These are phyloP conservation scores for Indicator indicator DNA, from an alignment of 2,113 vertebrate species.

Conservation along the genomic window DNA sequence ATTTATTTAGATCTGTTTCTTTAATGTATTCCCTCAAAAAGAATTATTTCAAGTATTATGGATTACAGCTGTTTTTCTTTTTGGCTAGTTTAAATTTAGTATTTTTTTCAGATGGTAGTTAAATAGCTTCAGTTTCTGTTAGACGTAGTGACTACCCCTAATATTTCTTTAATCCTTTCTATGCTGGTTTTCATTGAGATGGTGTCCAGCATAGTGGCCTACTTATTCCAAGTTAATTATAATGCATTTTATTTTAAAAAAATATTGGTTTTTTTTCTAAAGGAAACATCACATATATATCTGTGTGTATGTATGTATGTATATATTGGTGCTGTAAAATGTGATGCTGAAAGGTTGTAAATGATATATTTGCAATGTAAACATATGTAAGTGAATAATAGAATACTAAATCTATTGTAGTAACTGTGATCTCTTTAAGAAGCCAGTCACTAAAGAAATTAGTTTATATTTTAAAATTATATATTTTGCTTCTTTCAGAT, in stretches of 20 bases:
- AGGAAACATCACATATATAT: background rate
- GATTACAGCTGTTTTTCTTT: background rate
- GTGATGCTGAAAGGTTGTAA: background rate
- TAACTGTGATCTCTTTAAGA: background rate
- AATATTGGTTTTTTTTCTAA: background rate
- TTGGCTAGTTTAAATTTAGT: background rate
- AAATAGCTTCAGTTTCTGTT: background rate
- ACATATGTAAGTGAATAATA: background rate
- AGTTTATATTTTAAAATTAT: background rate
- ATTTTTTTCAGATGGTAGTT: background rate
- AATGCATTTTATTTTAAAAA: background rate
- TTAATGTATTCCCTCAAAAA: background rate
- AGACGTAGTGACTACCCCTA: background rate
- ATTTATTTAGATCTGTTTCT: background rate
- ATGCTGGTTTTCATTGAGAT: background rate
- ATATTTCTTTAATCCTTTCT: background rate
- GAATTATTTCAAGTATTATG: background rate
- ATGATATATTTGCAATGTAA: background rate
- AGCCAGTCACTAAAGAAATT: background rate
- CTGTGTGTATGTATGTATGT: too few species aligned
- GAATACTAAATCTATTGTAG: background rate
- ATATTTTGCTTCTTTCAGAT: conserved; percentile 81
- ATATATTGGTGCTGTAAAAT: background rate
- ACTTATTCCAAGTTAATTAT: background rate
- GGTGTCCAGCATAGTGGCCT: background rate